phyloP scores from a whole-genome alignment of 1,140 invertebrate species.

The Berghia stephanieae region DNA sequence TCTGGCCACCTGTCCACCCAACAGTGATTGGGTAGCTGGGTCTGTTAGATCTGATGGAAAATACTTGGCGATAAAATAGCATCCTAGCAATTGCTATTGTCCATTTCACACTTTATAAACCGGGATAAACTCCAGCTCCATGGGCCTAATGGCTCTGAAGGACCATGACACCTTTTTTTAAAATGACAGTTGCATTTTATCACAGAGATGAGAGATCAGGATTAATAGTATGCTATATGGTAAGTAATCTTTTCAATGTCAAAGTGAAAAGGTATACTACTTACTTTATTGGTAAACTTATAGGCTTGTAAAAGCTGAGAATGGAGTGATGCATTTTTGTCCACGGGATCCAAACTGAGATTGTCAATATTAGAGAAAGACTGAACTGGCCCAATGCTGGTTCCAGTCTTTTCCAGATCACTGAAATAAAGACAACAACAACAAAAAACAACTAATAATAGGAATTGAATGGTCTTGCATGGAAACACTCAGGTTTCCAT shows the following conservation, averaged over 20 bases:
- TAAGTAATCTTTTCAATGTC: neutral
- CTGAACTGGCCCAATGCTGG: slow-evolving; percentile 38
- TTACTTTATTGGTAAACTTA: slow-evolving; percentile 60
- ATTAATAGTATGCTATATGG: neutral
- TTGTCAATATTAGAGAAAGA: slow-evolving; percentile 50
- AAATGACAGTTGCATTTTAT: neutral
- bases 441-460: neutral
- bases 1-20: too few relatives aligned
- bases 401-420: slow-evolving; percentile 54
- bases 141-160: neutral
- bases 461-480: neutral
- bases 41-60: too few relatives aligned
- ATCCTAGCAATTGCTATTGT: too few relatives aligned
- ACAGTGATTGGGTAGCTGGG: too few relatives aligned
- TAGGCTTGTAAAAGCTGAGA: slow-evolving; percentile 56
- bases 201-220: neutral
- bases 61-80: too few relatives aligned
- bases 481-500: too few relatives aligned
- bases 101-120: too few relatives aligned
- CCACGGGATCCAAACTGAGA: slow-evolving; percentile 53
- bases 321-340: slow-evolving; percentile 54
- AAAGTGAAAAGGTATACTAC: neutral
- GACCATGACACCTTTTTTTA: neutral
- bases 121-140: too few relatives aligned
- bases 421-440: slow-evolving; percentile 32